Evolutionary conservation across 2,797 vertebrate genomes (phyloP), one percentile per base, ranked within the genome.

Genomic region (Thunnus albacares): DNA sequence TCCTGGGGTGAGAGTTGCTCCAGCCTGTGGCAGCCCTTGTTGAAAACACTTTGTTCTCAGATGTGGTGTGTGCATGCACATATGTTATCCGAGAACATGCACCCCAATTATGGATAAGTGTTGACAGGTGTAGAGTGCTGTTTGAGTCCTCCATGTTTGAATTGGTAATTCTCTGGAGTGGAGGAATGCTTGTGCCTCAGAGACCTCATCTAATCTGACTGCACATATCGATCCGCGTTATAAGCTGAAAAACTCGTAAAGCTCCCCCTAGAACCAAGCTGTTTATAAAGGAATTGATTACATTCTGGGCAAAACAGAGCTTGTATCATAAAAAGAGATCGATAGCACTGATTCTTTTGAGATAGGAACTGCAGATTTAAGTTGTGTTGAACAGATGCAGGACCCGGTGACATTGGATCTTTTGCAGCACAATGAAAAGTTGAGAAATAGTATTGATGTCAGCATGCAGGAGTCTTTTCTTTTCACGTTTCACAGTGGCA

Each of bases 281-380:
- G 80, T 87, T 90, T 79, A 65, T 83, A 76, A 55, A 72, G 57
- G 66, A 74, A 79, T 84, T 79, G 85, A 89, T 90, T 83, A 10
- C 74, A 86, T 80, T 86, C 64, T 20, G 30, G 22, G 57, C 41
- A 83, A 79, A 90, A 83, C 56, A 64, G 41, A 41, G 55, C 57
- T 24, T n/a, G 69, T 81, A 73, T 80, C 72, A 86, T 84, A 73
- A 80, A 83, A 59, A 15, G 6, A 52, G 26, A 62, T 86, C 64
- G 0, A 87, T 84, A 26, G 28, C 5, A 9, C n/a, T 62, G 60
- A 77, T 77, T 81, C 35, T 67, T 79, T 66, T 28, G 7, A 69
- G 64, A 86, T 76, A 59, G 81, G 24, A 71, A 10, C 13, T 30
- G 1, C 24, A 75, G 41, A 77, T 81, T 74, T 72, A 43, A 65